Evolutionary conservation across 2,888 invertebrate genomes (phyloP), one percentile per base, ranked within the genome.

Genomic region (Nycteola revayana): DNA sequence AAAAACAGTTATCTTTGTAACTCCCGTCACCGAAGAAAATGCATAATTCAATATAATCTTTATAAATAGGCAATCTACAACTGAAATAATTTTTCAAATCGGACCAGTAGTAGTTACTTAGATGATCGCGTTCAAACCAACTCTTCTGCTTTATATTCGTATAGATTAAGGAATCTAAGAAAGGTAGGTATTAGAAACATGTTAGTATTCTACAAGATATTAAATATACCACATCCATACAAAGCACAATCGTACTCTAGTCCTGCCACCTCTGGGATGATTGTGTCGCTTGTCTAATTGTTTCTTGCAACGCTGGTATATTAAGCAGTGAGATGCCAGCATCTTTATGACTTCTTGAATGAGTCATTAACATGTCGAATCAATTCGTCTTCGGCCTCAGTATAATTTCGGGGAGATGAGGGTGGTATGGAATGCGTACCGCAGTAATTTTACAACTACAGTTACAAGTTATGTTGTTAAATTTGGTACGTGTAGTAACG

Each of bases 291-390:
- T 76, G 83, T 86, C 81, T 88, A 86, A 88, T 87, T 87, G 87
- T 87, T 86, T 86, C 87, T 87, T 81, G 84, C 87, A 79, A 78
- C 75, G 78, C 77, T 73, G 76, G 75, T 82, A 82, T 86, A 86
- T 87, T 86, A 86, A 86, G 83, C 83, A 79, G 83, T 78, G 78
- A 82, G 78, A 74, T 76, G 69, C 72, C 74, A 67, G 69, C 74
- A 71, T 81, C 76, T 88, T 87, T 88, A 88, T 76, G 85, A 85
- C 81, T 82, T 73, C 78, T 78, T 67, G 74, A 86, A 85, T 78
- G 82, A 83, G 75, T 77, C 85, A 82, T 87, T 84, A 86, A 83
- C 68, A 76, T 79, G 83, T 84, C 79, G 81, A 82, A 85, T 86
- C 83, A 78, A 83, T 86, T 85, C 75, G 65, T 69, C 67, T 73